Percentiles rank a stretch among this genome's conserved stretches.
These are phyloP conservation scores for Papilio polyxenes DNA, from an alignment of 1,140 invertebrate species.

Conservation along the genomic window DNA sequence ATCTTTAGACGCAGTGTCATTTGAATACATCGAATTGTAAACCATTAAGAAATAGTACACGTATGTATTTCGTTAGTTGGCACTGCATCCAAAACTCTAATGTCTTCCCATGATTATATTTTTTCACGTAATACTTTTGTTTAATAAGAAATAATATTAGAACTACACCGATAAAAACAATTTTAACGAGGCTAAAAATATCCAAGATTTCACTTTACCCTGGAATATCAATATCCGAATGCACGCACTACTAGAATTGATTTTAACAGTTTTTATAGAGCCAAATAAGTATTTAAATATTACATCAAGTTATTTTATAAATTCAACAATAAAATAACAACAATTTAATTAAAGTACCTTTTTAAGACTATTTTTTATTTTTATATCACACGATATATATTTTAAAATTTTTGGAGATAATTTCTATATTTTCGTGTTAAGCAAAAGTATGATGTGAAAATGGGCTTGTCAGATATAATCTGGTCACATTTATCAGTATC, in stretches of 20 bases:
- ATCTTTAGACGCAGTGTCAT: slow-evolving; percentile 62
- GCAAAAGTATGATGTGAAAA: slow-evolving; percentile 38
- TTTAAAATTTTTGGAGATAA: neutral
- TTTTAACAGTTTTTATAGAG: neutral
- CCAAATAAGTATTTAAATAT: too few relatives aligned
- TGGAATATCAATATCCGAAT: neutral
- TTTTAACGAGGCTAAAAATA: neutral
- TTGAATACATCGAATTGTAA: slow-evolving; percentile 44
- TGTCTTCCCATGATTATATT: slow-evolving; percentile 51
- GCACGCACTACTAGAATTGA: neutral
- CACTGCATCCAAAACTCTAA: slow-evolving; percentile 50
- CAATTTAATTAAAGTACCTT: too few relatives aligned
- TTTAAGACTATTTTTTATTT: too few relatives aligned
- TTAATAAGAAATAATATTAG: neutral
- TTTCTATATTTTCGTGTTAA: slow-evolving; percentile 1
- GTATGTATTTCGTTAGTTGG: slow-evolving; percentile 39
- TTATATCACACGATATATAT: neutral
- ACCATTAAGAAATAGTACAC: slow-evolving; percentile 40
- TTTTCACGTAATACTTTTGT: slow-evolving; percentile 31
- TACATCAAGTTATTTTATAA: too few relatives aligned
- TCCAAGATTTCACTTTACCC: neutral
- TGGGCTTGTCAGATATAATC: slow-evolving; percentile 50
- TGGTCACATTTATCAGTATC: slow-evolving; percentile 61
- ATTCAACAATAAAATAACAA: neutral
- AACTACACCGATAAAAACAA: neutral